Conservation (phyloP, 1,140 invertebrate species). For the Drosophila rhopaloa region DNA sequence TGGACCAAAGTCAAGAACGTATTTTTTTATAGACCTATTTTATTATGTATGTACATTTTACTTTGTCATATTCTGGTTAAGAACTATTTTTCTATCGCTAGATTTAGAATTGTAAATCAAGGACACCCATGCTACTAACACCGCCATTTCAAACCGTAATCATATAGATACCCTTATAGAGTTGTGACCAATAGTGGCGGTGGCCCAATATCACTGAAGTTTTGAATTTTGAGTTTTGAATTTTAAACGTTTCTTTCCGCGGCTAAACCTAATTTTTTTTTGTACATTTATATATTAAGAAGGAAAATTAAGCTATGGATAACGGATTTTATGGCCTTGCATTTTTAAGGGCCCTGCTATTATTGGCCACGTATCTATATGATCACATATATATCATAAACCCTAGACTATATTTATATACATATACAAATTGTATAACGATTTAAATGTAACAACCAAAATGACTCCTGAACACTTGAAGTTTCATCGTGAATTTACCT, state of each 20-base stretch:
- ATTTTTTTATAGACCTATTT: conserved; percentile 51
- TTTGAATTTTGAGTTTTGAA: background rate
- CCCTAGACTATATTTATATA: conserved; percentile 10
- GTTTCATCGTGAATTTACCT: conserved; percentile 63
- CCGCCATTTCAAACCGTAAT: conserved; percentile 40
- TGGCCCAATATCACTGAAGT: background rate
- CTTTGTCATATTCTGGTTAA: conserved; percentile 55
- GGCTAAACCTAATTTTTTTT: too few relatives aligned
- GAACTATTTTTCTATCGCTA: conserved; percentile 66
- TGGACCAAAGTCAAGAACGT: conserved; percentile 80
- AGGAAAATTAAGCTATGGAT: background rate
- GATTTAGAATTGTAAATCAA: conserved; percentile 37
- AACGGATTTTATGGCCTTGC: background rate
- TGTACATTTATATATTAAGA: too few relatives aligned
- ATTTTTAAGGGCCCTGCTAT: background rate
- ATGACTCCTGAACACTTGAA: conserved; percentile 51
- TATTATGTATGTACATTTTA: conserved; percentile 46
- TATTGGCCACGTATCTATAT: conserved; percentile 14
- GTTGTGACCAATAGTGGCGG: background rate
- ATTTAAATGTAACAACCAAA: conserved; percentile 55
- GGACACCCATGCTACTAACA: conserved; percentile 49
- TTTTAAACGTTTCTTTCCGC: background rate
- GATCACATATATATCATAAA: conserved; percentile 28
- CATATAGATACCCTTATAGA: conserved; percentile 26
- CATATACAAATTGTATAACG: conserved; percentile 29